phyloP scores from a whole-genome alignment of 2,888 invertebrate genomes.

The Drosophila heteroneura region DNA sequence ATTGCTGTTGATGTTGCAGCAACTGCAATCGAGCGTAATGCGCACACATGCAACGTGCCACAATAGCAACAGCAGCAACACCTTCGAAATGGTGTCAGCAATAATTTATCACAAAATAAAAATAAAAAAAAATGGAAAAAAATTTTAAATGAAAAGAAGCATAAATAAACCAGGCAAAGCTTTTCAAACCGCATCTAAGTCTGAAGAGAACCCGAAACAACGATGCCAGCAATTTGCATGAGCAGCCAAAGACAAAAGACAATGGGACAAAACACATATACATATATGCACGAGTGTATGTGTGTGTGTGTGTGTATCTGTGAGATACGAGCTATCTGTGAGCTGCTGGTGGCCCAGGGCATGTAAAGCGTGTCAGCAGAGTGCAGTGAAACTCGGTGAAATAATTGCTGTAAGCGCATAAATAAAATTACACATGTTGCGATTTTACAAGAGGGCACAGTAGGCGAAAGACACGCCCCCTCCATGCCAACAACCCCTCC shows the following conservation, averaged over 20 bases:
- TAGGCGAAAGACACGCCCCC: conserved; percentile 42
- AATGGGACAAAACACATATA: conserved; percentile 49
- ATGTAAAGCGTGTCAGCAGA: conserved; percentile 80
- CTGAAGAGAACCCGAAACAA: conserved; percentile 50
- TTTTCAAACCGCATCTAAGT: conserved; percentile 66
- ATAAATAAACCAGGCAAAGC: conserved; percentile 66
- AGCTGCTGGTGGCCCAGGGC: conserved; percentile 45
- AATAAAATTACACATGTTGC: conserved; percentile 63
- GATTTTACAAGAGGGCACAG: conserved; percentile 52
- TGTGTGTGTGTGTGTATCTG: conserved; percentile 37
- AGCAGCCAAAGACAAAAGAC: conserved; percentile 58
- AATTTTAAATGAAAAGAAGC: conserved; percentile 42
- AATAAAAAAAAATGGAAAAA: conserved; percentile 39
- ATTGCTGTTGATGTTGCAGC: conserved; percentile 50
- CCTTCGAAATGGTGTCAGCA: conserved; percentile 71
- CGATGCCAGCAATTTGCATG: conserved; percentile 63
- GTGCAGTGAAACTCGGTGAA: conserved; percentile 79
- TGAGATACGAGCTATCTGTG: conserved; percentile 57
- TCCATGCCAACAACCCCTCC: background rate
- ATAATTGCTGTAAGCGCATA: conserved; percentile 74
- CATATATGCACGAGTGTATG: conserved; percentile 1
- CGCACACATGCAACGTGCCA: conserved; percentile 70
- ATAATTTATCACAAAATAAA: conserved; percentile 55
- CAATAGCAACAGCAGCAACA: conserved; percentile 52
- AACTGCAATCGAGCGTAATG: conserved; percentile 76